Evolutionary conservation across 2,888 invertebrate species (phyloP), one percentile per base, ranked within the genome.

Genomic region (Eilema griseolum): DNA sequence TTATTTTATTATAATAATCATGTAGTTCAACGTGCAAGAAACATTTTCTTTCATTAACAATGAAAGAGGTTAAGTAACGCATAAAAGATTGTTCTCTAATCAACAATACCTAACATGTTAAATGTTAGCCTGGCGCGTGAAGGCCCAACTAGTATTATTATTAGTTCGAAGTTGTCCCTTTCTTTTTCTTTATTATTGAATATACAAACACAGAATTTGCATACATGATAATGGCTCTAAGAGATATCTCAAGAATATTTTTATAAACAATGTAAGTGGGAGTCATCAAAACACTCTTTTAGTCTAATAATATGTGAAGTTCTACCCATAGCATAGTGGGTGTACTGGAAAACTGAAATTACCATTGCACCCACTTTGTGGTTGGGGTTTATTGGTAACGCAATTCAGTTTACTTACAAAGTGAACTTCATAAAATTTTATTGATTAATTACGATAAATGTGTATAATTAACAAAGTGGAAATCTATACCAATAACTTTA

Each of bases 141-240:
- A 71, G 62, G 52, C n/a, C 41, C 75, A 76, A 62, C 20, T 3
- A 37, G 62, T 37, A 63, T 62, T 63, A 62, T 61, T 68, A 37
- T 57, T 33, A 62, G 62, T 41, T 57, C 37, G n/a, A 57, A 52
- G n/a, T 70, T 56, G 14, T 31, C 20, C 33, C 20, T 37, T 33
- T 63, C 61, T 75, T 75, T 71, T 77, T 68, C n/a, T 60, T 67
- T 61, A n/a, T 65, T 20, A 11, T 66, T 60, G 26, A 52, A 10
- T 28, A n/a, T 28, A 31, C 14, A 31, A 12, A n/a, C 5, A 64
- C 26, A 11, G 20, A 20, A 26, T 41, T 26, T 62, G 20, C 24
- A n/a, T n/a, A 64, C 64, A 24, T 23, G 5, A 24, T 62, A 37
- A 8, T 33, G 20, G 23, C 7, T 1, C 16, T 26, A n/a, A 61